Conservation (phyloP, 2,888 invertebrate species). For the Phyto melanocephala region DNA sequence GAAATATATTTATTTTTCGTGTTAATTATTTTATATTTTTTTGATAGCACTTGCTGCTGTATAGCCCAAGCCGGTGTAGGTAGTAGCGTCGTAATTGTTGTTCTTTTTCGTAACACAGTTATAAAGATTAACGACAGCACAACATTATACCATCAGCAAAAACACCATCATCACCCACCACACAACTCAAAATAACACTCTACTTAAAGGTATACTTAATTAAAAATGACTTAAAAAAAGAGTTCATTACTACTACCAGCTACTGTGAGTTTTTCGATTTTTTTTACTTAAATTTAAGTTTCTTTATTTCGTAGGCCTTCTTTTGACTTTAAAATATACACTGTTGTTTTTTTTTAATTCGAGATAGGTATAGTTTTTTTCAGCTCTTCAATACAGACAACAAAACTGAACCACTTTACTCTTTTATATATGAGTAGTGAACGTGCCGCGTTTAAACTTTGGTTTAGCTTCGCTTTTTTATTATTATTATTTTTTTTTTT, state of each 20-base stretch:
- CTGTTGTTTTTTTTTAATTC: slow-evolving; percentile 15
- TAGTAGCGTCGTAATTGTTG: neutral
- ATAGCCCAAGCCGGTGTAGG: neutral
- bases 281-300: slow-evolving; percentile 24
- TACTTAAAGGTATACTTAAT: slow-evolving; percentile 71
- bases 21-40: slow-evolving; percentile 17
- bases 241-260: slow-evolving; percentile 74
- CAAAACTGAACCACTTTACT: slow-evolving; percentile 41
- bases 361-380: neutral
- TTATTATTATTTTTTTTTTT: slow-evolving; percentile 18
- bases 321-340: slow-evolving; percentile 50
- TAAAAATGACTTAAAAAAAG: slow-evolving; percentile 76
- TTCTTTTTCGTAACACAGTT: slow-evolving; percentile 51
- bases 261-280: slow-evolving; percentile 68
- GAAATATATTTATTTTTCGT: neutral
- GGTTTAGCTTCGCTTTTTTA: slow-evolving; percentile 9
- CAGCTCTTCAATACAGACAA: slow-evolving; percentile 7
- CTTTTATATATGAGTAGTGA: slow-evolving; percentile 42
- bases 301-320: slow-evolving; percentile 45
- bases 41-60: slow-evolving; percentile 22
- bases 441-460: slow-evolving; percentile 47
- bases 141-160: slow-evolving; percentile 30
- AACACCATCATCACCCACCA: slow-evolving; percentile 23
- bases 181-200: slow-evolving; percentile 62
- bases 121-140: slow-evolving; percentile 47